Base-by-base conservation (phyloP, 2,113 vertebrate genomes). In the Polypterus bichir region DNA sequence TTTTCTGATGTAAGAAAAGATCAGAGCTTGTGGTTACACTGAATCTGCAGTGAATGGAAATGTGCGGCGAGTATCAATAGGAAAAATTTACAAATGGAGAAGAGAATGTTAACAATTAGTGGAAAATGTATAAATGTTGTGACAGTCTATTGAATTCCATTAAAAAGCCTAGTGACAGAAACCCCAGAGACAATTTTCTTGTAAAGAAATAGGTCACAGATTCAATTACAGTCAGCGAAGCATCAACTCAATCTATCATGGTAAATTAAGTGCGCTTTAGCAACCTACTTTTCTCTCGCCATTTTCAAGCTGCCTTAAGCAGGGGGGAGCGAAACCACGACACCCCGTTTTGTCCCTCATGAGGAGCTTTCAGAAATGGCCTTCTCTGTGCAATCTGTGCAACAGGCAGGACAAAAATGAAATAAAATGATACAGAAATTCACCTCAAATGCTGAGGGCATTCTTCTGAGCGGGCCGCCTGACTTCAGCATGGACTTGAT, bases 201-300 rank as follows among this genome's bases (percentile, higher is more conserved):
- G 89, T 86, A 92, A 95, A 94, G 93, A 98, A 98, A 97, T 97
- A 98, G 96, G 94, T 98, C 94, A 97, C 92, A 93, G 93, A 97
- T 97, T 98, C 93, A 97, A 97, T 98, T 97, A 98, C 92, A 97
- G 88, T 85, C 94, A 93, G 83, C 92, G 93, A 97, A 93, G 92
- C 94, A 90, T 97, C 91, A 91, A 97, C 93, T 94, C 96, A 97
- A 97, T 98, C 96, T 98, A 98, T 98, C 96, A 98, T 96, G 94
- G 91, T 93, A 98, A 97, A 98, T 98, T 97, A 98, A 97, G 92
- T 97, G 92, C 91, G 90, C 96, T 97, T 98, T 97, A 97, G 94
- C 92, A 97, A 96, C 94, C 94, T 97, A 96, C 91, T 95, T 97
- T 97, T 92, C 92, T 91, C 89, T 89, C 83, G 86, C 90, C 93